Evolutionary conservation across 1,140 invertebrate genomes (phyloP).

Genomic region (Bombus haemorrhoidalis): DNA sequence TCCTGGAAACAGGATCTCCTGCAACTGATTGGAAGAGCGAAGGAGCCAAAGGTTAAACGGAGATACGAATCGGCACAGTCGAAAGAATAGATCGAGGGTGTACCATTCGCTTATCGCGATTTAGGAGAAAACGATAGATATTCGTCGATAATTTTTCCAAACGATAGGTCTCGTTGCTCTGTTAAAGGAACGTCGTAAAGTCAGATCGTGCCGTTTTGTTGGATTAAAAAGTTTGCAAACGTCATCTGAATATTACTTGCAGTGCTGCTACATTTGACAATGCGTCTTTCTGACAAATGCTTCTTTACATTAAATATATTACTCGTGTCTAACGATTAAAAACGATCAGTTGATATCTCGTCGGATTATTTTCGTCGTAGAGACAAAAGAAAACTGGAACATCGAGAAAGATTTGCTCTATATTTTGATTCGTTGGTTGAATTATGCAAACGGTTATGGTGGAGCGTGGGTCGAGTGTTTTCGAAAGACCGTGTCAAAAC

Average conservation of each 20-base stretch:
- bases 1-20: conserved; percentile 64
- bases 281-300: neutral
- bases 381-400: neutral
- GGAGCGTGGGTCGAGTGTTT: neutral
- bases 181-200: too few relatives aligned
- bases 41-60: conserved; percentile 29
- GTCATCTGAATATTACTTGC: neutral
- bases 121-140: neutral
- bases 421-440: neutral
- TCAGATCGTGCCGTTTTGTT: too few relatives aligned
- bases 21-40: conserved; percentile 49
- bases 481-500: neutral
- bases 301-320: neutral
- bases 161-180: neutral
- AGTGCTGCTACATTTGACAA: neutral
- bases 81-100: too few relatives aligned
- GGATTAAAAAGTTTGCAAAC: neutral
- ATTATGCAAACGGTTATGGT: neutral
- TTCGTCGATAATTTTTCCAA: neutral
- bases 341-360: neutral
- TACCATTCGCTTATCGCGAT: neutral
- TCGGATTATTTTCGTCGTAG: neutral
- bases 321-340: too few relatives aligned
- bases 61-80: neutral
- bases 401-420: neutral